Percentiles rank a stretch among this genome's conserved stretches.
These are phyloP conservation scores for Staurois parvus DNA, from an alignment of 2,797 vertebrate genomes.

Conservation along the genomic window DNA sequence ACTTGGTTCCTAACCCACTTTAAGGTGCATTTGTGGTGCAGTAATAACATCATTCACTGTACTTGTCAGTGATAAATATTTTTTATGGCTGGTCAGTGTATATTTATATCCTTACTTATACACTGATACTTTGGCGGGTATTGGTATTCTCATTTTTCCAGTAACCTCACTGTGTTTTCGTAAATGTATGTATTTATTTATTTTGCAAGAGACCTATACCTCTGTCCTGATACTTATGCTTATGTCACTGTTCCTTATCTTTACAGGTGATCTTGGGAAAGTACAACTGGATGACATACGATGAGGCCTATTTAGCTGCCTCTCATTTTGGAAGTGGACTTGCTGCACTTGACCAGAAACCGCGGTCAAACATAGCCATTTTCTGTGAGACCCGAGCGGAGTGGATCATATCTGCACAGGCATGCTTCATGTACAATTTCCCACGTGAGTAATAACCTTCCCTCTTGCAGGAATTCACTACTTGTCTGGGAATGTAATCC, in stretches of 20 bases:
- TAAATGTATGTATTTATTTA: too few relatives aligned
- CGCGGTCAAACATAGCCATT: slow-evolving; percentile 90
- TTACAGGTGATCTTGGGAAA: slow-evolving; percentile 89
- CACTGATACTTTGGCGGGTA: too few relatives aligned
- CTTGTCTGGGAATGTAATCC: slow-evolving; percentile 32
- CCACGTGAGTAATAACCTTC: slow-evolving; percentile 81
- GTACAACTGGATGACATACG: slow-evolving; percentile 90
- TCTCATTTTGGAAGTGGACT: slow-evolving; percentile 87
- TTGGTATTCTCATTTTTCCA: too few relatives aligned
- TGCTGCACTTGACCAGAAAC: slow-evolving; percentile 84
- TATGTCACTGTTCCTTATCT: background rate
- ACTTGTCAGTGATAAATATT: too few relatives aligned
- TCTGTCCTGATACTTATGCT: slow-evolving; percentile 11
- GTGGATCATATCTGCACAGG: slow-evolving; percentile 92
- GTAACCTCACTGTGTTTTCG: too few relatives aligned
- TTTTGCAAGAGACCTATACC: too few relatives aligned
- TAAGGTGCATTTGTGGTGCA: too few relatives aligned
- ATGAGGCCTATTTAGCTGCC: slow-evolving; percentile 80
- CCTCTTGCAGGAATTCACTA: slow-evolving; percentile 15
- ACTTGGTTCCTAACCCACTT: too few relatives aligned
- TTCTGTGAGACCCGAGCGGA: slow-evolving; percentile 95
- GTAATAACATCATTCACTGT: too few relatives aligned
- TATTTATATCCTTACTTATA: too few relatives aligned
- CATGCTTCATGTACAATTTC: slow-evolving; percentile 95
- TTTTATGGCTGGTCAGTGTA: too few relatives aligned